Evolutionary conservation across 2,888 invertebrate species (phyloP), one percentile per base, ranked within the genome.

Genomic region (Leucophora obtusa): DNA sequence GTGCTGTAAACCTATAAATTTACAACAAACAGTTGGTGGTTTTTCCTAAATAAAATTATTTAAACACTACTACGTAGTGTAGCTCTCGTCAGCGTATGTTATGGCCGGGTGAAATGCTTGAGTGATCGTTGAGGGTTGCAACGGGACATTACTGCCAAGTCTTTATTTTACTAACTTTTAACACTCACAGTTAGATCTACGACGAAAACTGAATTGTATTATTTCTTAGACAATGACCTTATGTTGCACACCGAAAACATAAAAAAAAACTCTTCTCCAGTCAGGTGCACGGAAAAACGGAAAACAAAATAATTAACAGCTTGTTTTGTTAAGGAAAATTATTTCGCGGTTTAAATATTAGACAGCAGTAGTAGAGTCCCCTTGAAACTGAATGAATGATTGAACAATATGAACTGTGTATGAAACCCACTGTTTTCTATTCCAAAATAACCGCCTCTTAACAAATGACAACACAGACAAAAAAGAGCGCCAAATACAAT

Each of bases 111-210:
- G 81, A 71, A 77, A 81, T 81, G 81, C 77, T 81, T 74, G 73
- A 81, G 63, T 74, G 81, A 81, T 70, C 58, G 38, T 66, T 43
- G 73, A 74, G 81, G 77, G 81, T 81, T 81, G 81, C 56, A 76
- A 69, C 28, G 63, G 14, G 33, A 70, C n/a, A 14, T 24, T 58
- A 54, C 33, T n/a, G 28, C 14, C 38, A 59, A 54, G 60, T 66
- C 38, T 28, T 28, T 6, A 28, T 7, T 58, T 70, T 11, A 2
- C 35, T 59, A 43, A 53, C 56, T 68, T 24, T 50, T 56, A 28
- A n/a, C 75, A n/a, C 33, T 38, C 17, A 17, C 54, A 56, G 8
- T 59, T 53, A 68, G 10, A 51, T 43, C 14, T 58, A 58, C 33
- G 17, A 63, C 3, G 15, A 50, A 62, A 63, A 63, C 51, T 51